These are phyloP conservation scores for Brachylomia viminalis DNA, from an alignment of 2,888 invertebrate species.

Conservation along the genomic window DNA sequence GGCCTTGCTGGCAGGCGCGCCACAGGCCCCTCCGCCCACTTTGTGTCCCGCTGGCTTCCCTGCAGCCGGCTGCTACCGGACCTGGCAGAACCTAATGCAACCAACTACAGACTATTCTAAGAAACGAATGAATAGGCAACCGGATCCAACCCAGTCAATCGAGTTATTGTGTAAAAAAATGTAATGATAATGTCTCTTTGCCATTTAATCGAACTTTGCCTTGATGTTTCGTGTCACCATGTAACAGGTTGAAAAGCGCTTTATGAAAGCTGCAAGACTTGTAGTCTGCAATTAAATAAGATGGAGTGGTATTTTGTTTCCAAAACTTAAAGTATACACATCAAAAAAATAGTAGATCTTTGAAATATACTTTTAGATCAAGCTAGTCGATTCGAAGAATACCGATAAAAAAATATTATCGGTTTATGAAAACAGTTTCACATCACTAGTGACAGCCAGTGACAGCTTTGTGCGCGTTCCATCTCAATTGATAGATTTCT, in stretches of 20 bases:
- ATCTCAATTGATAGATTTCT: neutral
- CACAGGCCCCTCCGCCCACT: no score
- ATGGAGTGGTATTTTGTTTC: neutral
- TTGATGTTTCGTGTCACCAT: neutral
- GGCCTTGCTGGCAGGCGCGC: no score
- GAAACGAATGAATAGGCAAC: neutral
- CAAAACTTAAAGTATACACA: neutral
- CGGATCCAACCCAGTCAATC: neutral
- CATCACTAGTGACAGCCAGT: conserved; percentile 51
- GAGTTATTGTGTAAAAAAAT: neutral
- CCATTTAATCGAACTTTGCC: neutral
- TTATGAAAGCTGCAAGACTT: neutral
- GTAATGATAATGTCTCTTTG: neutral
- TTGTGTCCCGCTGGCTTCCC: no score
- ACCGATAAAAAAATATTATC: conserved; percentile 3
- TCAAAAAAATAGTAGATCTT: neutral
- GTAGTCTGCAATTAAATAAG: neutral
- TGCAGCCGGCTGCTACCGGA: no score
- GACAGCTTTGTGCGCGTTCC: conserved; percentile 28
- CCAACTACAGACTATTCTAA: neutral
- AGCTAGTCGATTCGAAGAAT: neutral
- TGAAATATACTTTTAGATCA: neutral
- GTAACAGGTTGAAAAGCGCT: neutral
- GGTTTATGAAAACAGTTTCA: conserved; percentile 10
- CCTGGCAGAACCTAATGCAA: neutral